Base-by-base conservation (phyloP, 2,888 invertebrate species). In the Acleris cristana region DNA sequence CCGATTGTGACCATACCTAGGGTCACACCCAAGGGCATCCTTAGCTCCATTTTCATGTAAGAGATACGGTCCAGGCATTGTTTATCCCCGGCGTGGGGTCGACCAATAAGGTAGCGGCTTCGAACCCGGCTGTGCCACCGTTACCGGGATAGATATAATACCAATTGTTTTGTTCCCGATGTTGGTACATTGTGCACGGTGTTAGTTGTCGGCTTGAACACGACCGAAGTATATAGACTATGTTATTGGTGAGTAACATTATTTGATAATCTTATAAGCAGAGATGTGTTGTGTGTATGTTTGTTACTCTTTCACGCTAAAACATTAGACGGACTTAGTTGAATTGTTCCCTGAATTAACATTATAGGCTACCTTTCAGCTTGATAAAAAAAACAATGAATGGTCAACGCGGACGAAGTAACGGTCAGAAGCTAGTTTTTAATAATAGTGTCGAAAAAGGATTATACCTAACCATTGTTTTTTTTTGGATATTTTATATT, bases 81-180 rank as follows among this genome's bases (percentile, higher is more conserved):
- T 86, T 84, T 85, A 85, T 84, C 82, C 79, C 72, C 83, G 75
- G 85, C 84, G 83, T 84, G 84, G 82, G 85, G 86, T 81, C 86
- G 79, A 78, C 84, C 83, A 81, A 86, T 86, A 86, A 85, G 86
- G 87, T 82, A 86, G 84, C 82, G 73, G 76, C 79, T 80, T 44
- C 81, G 78, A 80, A 79, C 77, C 74, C 80, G 74, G 71, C 71
- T 70, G 76, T 80, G 71, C 34, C 59, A 70, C 69, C 71, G 71
- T 69, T 71, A 70, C 57, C 55, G 70, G 74, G 76, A 77, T 75
- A 76, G 69, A 61, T 56, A 61, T 66, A 56, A 60, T 54, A 55
- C 48, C 59, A 51, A 65, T 56, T 65, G 60, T 65, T 65, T 65
- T 65, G 65, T 65, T 61, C 45, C 60, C 51, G n/a, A 12, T 19